A percentile compares a stretch with the other conserved stretches of the same genome.
Evolutionary conservation across 2,113 vertebrate species (phyloP).

Genomic region (Menura novaehollandiae): DNA sequence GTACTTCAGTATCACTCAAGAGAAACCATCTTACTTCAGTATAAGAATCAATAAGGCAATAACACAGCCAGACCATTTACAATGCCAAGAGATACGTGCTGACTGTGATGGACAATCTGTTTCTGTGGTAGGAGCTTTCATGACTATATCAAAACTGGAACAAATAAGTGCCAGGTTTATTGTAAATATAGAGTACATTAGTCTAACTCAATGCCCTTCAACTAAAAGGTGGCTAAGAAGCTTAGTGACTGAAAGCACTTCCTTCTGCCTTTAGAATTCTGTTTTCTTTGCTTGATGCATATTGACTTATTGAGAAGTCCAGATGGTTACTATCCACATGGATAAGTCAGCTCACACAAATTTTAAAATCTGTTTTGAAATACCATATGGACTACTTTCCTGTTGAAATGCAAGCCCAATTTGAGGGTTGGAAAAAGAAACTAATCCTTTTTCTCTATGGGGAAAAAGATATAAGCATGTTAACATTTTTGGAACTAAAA

Average conservation of each 20-base stretch:
- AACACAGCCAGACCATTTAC: not conserved
- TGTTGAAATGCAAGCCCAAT: not conserved
- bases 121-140: not conserved
- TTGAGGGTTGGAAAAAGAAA: not conserved
- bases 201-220: not conserved
- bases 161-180: not conserved
- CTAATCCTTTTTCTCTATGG: not conserved
- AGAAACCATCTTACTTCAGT: not conserved
- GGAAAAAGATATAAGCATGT: not conserved
- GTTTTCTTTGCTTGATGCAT: not conserved
- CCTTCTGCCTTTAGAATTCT: not conserved
- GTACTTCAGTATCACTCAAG: not conserved
- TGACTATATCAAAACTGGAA: not conserved
- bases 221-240: not conserved
- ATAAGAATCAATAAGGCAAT: not conserved
- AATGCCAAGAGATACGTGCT: not conserved
- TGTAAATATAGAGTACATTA: not conserved
- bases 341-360: not conserved
- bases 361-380: constrained; percentile 35
- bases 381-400: not conserved
- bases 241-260: not conserved
- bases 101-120: not conserved
- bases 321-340: constrained; percentile 24
- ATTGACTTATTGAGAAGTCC: constrained; percentile 34
- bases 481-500: not conserved